A percentile compares a stretch with the other conserved stretches of the same genome.
phyloP scores from a whole-genome alignment of 2,888 invertebrate species.

The Acronicta leporina region DNA sequence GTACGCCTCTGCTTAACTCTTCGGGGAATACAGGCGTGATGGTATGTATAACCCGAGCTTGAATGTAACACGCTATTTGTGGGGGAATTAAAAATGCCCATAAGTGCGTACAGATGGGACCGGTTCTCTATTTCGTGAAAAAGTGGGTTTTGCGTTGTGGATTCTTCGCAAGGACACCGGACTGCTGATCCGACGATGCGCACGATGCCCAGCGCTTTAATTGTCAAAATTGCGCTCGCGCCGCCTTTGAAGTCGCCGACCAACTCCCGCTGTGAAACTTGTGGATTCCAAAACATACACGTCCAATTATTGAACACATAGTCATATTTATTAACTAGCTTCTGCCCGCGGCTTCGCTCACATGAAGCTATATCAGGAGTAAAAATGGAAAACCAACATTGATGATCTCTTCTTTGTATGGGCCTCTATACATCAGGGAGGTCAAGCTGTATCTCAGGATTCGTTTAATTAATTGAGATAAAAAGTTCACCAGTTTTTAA shows the following conservation, averaged over 20 bases:
- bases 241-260: slow-evolving; percentile 79
- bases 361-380: too few relatives aligned
- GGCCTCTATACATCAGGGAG: too few relatives aligned
- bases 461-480: too few relatives aligned
- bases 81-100: slow-evolving; percentile 57
- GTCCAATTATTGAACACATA: slow-evolving; percentile 39
- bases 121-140: slow-evolving; percentile 69
- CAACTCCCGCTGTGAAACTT: slow-evolving; percentile 43
- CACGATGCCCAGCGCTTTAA: slow-evolving; percentile 85
- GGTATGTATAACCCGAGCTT: not conserved
- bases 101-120: slow-evolving; percentile 75
- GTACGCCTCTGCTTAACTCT: too few relatives aligned
- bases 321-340: slow-evolving; percentile 51
- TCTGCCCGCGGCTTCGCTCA: too few relatives aligned
- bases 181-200: slow-evolving; percentile 72
- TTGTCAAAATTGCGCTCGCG: slow-evolving; percentile 84
- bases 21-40: too few relatives aligned
- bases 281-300: slow-evolving; percentile 43
- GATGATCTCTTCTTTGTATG: too few relatives aligned
- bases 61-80: slow-evolving; percentile 41
- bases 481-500: too few relatives aligned
- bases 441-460: too few relatives aligned
- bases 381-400: too few relatives aligned
- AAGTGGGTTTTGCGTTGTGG: slow-evolving; percentile 71
- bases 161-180: slow-evolving; percentile 86